Percentiles rank a stretch among this genome's conserved stretches.
Conservation (phyloP, 2,888 invertebrate genomes). For the Orthosia cruda region DNA sequence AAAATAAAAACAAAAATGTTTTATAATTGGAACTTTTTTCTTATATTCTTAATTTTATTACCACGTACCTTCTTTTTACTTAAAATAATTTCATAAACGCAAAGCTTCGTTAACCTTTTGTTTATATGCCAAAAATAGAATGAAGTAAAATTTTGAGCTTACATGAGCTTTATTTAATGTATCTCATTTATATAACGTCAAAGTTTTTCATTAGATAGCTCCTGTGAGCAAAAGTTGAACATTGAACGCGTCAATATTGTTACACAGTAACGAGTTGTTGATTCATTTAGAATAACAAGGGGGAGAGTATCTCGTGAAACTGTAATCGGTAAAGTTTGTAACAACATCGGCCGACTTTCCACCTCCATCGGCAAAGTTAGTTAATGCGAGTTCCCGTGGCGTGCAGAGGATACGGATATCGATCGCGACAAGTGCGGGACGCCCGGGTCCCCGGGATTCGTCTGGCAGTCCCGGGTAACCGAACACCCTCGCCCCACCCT, state of each 20-base stretch:
- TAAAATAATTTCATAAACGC: conserved; percentile 7
- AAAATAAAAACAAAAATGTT: conserved; percentile 15
- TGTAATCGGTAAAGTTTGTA: conserved; percentile 90
- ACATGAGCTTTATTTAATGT: conserved; percentile 1
- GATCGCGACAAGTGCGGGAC: conserved; percentile 89
- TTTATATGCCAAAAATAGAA: conserved; percentile 22
- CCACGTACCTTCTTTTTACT: background rate
- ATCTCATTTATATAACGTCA: conserved; percentile 24
- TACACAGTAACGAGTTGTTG: conserved; percentile 76
- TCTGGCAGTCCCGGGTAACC: conserved; percentile 86
- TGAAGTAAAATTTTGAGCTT: conserved; percentile 1
- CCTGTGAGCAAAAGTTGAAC: conserved; percentile 40
- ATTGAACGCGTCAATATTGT: conserved; percentile 60
- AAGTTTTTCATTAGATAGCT: conserved; percentile 24
- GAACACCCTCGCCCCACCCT: conserved; percentile 77
- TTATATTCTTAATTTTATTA: background rate
- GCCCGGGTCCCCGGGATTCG: conserved; percentile 89
- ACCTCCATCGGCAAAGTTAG: conserved; percentile 86
- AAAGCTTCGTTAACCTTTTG: conserved; percentile 15
- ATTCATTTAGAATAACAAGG: conserved; percentile 85
- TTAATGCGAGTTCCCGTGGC: conserved; percentile 89
- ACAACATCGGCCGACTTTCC: conserved; percentile 90
- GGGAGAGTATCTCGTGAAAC: conserved; percentile 81
- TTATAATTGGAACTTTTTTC: background rate
- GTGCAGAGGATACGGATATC: conserved; percentile 89